Conservation (phyloP, 1,140 invertebrate genomes). For the Palaemon carinicauda region DNA sequence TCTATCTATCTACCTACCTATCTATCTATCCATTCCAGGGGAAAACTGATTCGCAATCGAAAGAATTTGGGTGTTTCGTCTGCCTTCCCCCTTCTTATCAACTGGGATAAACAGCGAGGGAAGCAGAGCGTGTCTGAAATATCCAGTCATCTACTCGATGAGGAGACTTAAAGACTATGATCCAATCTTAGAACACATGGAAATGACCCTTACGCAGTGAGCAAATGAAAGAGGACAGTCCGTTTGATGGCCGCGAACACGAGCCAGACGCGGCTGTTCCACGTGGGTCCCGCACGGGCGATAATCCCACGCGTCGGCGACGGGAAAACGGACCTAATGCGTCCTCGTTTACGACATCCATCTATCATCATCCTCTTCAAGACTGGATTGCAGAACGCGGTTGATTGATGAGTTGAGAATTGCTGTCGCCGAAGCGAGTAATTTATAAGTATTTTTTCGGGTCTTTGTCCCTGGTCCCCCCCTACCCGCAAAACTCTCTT, state of each 20-base stretch:
- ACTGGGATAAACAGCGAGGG: too few species aligned
- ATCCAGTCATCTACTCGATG: background rate
- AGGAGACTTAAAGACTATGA: background rate
- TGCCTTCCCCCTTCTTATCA: too few species aligned
- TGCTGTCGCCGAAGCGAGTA: background rate
- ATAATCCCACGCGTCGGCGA: too few species aligned
- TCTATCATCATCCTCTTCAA: background rate
- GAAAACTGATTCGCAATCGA: too few species aligned
- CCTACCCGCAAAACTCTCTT: too few species aligned
- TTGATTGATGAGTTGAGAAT: slow-evolving; percentile 3
- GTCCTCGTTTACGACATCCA: background rate
- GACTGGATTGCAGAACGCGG: background rate
- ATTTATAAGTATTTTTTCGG: background rate
- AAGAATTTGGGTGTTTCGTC: too few species aligned
- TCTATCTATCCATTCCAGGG: too few species aligned
- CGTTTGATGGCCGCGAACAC: background rate
- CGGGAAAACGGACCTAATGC: too few species aligned
- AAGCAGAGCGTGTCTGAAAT: too few species aligned
- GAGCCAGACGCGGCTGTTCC: background rate
- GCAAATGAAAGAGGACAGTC: background rate
- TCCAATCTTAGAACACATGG: background rate
- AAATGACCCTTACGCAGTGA: background rate
- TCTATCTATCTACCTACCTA: too few species aligned
- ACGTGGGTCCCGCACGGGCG: background rate
- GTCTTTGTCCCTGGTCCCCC: too few species aligned